Conservation (phyloP, 2,888 invertebrate species). For the Lycocerus yunnanus region DNA sequence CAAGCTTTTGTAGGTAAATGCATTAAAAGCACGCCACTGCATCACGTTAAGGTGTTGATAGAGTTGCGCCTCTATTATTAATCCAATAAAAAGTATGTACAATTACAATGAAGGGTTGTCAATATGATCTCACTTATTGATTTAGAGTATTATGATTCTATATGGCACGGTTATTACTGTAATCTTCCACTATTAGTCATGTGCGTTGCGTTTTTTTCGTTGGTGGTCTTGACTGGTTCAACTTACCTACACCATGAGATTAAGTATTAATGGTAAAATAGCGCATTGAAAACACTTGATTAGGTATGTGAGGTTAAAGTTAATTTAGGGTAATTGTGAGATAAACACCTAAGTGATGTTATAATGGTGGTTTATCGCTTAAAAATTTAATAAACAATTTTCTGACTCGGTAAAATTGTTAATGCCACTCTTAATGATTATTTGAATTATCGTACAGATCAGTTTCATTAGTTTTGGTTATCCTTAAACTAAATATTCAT, state of each 20-base stretch:
- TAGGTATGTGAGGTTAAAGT: slow-evolving; percentile 15
- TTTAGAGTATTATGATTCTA: slow-evolving; percentile 39
- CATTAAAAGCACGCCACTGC: slow-evolving; percentile 36
- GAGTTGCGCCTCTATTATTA: slow-evolving; percentile 45
- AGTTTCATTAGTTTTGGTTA: too few relatives aligned
- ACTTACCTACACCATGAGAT: slow-evolving; percentile 8
- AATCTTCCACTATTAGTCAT: slow-evolving; percentile 52
- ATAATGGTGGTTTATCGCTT: neutral
- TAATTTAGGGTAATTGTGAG: slow-evolving; percentile 26
- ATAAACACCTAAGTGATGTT: neutral
- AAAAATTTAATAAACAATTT: neutral
- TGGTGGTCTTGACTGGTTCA: slow-evolving; percentile 43
- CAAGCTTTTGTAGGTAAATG: neutral
- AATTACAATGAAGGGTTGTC: slow-evolving; percentile 49
- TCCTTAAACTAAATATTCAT: too few relatives aligned
- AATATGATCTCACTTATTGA: slow-evolving; percentile 35
- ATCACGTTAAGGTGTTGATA: slow-evolving; percentile 47
- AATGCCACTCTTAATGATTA: neutral
- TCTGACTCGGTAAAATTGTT: neutral
- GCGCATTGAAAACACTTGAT: slow-evolving; percentile 16
- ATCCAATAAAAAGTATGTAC: slow-evolving; percentile 46
- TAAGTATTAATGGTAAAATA: slow-evolving; percentile 21
- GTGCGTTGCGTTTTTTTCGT: slow-evolving; percentile 47
- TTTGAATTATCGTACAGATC: neutral
- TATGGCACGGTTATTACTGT: slow-evolving; percentile 52